These are phyloP conservation scores for Cyclina sinensis DNA, from an alignment of 1,140 invertebrate species.

Conservation along the genomic window DNA sequence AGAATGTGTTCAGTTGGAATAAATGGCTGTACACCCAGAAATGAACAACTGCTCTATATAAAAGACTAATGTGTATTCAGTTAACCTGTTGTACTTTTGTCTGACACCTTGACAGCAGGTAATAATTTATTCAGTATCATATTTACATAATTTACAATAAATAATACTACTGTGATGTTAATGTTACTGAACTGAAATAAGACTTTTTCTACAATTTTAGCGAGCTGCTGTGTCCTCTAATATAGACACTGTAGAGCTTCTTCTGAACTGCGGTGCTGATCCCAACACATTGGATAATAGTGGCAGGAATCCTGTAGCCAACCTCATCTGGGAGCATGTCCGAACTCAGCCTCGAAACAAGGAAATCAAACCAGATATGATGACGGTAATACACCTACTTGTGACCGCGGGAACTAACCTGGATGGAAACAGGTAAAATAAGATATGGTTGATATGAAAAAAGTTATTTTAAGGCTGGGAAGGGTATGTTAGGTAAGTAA, in stretches of 20 bases:
- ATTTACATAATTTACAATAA: no score
- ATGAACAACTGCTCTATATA: no score
- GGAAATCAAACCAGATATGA: slow-evolving; percentile 61
- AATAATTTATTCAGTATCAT: no score
- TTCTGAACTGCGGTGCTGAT: slow-evolving; percentile 70
- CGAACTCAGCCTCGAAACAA: background rate
- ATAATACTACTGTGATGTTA: no score
- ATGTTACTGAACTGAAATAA: no score
- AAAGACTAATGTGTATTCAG: no score
- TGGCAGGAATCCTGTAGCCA: slow-evolving; percentile 66
- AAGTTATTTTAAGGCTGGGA: background rate
- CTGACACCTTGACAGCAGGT: no score
- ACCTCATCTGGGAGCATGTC: slow-evolving; percentile 68
- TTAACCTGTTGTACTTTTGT: no score
- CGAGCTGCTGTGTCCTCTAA: slow-evolving; percentile 67
- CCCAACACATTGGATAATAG: slow-evolving; percentile 66
- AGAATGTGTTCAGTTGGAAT: no score
- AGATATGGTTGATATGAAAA: no score
- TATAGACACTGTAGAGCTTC: slow-evolving; percentile 63
- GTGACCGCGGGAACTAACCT: slow-evolving; percentile 63
- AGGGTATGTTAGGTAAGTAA: background rate
- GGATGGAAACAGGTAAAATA: slow-evolving; percentile 42
- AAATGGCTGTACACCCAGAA: no score
- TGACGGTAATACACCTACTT: slow-evolving; percentile 68
- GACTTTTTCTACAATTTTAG: slow-evolving; percentile 66